Evolutionary conservation across 2,113 vertebrate genomes (phyloP).

Genomic region (Catharus bicknelli): DNA sequence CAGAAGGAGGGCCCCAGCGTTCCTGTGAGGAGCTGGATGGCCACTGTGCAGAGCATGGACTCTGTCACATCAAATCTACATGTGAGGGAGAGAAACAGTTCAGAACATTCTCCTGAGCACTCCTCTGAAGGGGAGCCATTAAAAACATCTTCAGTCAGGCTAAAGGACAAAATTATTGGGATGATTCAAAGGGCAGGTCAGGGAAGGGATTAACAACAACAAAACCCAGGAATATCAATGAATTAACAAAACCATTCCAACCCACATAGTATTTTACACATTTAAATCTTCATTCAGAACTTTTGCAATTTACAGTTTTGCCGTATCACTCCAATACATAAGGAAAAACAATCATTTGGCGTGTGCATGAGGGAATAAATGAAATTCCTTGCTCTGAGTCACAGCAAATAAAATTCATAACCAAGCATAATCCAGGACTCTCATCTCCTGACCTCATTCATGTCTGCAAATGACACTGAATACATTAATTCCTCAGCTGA

Average conservation of each 20-base stretch:
- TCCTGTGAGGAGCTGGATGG: slow-evolving; percentile 77
- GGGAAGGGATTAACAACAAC: background rate
- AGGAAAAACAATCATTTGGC: background rate
- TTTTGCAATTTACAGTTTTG: background rate
- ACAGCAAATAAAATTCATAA: background rate
- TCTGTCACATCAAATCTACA: slow-evolving; percentile 84
- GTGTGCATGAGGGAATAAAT: background rate
- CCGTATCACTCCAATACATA: fast-evolving
- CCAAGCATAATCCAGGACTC: background rate
- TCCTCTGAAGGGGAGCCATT: background rate
- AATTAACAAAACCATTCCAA: background rate
- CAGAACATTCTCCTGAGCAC: slow-evolving; percentile 49
- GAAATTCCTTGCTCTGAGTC: background rate
- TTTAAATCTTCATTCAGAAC: background rate
- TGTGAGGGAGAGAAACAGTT: slow-evolving; percentile 67
- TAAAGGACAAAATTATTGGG: background rate
- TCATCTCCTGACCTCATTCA: background rate
- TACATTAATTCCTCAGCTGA: background rate
- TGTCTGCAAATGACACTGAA: background rate
- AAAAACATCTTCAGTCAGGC: background rate
- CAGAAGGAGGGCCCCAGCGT: slow-evolving; percentile 77
- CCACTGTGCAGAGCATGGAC: slow-evolving; percentile 78
- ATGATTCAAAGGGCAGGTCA: background rate
- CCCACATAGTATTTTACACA: background rate
- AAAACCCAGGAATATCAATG: background rate